These are phyloP conservation scores for Microctenopoma lineatum DNA, from an alignment of 2,797 vertebrate species.

Conservation along the genomic window DNA sequence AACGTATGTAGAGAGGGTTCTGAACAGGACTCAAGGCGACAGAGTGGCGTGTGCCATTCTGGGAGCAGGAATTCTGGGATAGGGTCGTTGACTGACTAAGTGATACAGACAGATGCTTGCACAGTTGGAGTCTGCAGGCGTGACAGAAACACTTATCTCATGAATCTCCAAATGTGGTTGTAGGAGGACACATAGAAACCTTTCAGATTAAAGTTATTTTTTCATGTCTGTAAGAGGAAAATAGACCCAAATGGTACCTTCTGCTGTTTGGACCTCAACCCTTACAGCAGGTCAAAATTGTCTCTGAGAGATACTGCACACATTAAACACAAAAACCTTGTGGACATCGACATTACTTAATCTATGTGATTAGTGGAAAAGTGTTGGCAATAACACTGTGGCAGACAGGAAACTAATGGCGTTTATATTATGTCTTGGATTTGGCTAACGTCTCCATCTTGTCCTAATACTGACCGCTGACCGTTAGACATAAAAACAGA, in stretches of 20 bases:
- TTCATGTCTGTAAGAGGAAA: not conserved
- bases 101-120: constrained; percentile 55
- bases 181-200: constrained; percentile 1
- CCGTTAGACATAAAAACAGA: not conserved
- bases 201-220: not conserved
- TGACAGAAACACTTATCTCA: constrained; percentile 7
- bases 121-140: constrained; percentile 34
- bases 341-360: constrained; percentile 21
- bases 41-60: constrained; percentile 80
- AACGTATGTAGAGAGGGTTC: constrained; percentile 66
- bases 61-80: constrained; percentile 75
- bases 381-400: constrained; percentile 42
- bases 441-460: constrained; percentile 21
- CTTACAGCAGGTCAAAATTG: constrained; percentile 9
- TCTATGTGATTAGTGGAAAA: constrained; percentile 51
- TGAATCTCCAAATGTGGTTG: not conserved
- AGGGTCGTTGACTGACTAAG: constrained; percentile 53
- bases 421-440: constrained; percentile 51
- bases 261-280: not conserved
- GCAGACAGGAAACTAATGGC: constrained; percentile 50
- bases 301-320: not conserved
- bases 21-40: constrained; percentile 71
- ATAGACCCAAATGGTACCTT: not conserved
- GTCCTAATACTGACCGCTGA: constrained; percentile 11
- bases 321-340: constrained; percentile 7